Base-by-base conservation (phyloP, 2,888 invertebrate species). In the Slavum lentiscoides region DNA sequence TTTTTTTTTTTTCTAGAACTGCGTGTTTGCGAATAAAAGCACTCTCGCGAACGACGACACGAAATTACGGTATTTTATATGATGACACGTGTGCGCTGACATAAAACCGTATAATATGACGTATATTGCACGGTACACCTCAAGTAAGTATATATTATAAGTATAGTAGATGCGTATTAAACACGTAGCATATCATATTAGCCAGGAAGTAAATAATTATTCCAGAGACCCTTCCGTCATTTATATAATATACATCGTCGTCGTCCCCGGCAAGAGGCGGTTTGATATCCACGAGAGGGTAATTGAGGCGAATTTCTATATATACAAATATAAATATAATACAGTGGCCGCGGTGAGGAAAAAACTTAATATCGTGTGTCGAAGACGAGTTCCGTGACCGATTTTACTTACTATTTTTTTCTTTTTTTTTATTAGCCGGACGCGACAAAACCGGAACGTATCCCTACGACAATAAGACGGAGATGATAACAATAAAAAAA, bases 331-430 rank as follows among this genome's bases (percentile, higher is more conserved):
- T n/a, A n/a, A n/a, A n/a, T n/a, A n/a, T n/a, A n/a, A n/a, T n/a
- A n/a, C n/a, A n/a, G n/a, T n/a, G n/a, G n/a, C n/a, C n/a, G n/a
- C n/a, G n/a, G n/a, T n/a, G 37, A 4, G 37, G 21, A 3, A 62
- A 30, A 62, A 62, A 74, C 62, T 64, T 49, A 73, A 64, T 55
- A 74, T 17, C 58, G 66, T 75, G 74, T 58, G 74, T 67, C 66
- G 58, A 23, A 59, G 53, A 77, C 61, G n/a, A 61, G 76, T 69
- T 61, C 76, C 76, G 76, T 76, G 76, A 76, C 76, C 7, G 68
- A 69, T 59, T 76, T 55, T 39, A 9, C 7, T 43, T 6, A 43
- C 4, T 30, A 2, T 2, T 30, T 30, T 30, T 30, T 2, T 30
- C 4, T 30, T 30, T 30, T 30, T 30, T 30, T 2, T 30, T 55